phyloP scores from a whole-genome alignment of 53 echinoderm and acorn worm species.

The Antedon mediterranea region DNA sequence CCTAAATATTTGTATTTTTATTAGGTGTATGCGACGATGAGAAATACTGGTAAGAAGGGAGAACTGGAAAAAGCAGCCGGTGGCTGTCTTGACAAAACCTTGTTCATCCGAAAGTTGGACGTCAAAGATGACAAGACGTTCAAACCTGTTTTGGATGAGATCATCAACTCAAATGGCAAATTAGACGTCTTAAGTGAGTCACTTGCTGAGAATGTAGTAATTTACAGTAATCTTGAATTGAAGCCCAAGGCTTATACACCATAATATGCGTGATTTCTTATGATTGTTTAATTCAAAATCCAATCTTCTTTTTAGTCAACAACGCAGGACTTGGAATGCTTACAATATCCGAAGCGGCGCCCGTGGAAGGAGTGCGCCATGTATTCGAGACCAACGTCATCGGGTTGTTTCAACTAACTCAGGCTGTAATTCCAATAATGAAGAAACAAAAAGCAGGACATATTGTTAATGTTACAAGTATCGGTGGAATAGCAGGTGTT shows the following conservation, averaged over 20 bases:
- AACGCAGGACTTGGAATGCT: neutral
- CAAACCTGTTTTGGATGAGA: constrained; percentile 17
- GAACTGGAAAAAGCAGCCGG: constrained; percentile 39
- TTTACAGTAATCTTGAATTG: no score
- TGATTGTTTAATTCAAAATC: no score
- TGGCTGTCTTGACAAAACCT: constrained; percentile 35
- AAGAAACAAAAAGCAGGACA: constrained; percentile 19
- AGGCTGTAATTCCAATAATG: constrained; percentile 10
- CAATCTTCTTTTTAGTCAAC: neutral
- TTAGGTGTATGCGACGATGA: constrained; percentile 54
- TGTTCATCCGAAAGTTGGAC: constrained; percentile 36
- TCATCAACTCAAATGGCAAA: constrained; percentile 31
- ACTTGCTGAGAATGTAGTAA: no score
- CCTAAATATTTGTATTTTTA: no score
- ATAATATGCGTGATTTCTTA: no score
- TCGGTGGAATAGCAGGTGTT: constrained; percentile 7
- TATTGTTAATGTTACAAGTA: constrained; percentile 17
- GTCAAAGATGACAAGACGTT: constrained; percentile 33
- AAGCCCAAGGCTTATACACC: no score
- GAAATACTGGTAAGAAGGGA: constrained; percentile 35
- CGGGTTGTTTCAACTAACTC: constrained; percentile 3
- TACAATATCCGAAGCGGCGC: neutral
- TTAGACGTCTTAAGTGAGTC: constrained; percentile 30
- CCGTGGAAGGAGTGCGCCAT: neutral
- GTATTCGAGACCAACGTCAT: constrained; percentile 17